Base-by-base conservation (phyloP, 1,140 invertebrate genomes). In the Cardiocondyla obscurior region DNA sequence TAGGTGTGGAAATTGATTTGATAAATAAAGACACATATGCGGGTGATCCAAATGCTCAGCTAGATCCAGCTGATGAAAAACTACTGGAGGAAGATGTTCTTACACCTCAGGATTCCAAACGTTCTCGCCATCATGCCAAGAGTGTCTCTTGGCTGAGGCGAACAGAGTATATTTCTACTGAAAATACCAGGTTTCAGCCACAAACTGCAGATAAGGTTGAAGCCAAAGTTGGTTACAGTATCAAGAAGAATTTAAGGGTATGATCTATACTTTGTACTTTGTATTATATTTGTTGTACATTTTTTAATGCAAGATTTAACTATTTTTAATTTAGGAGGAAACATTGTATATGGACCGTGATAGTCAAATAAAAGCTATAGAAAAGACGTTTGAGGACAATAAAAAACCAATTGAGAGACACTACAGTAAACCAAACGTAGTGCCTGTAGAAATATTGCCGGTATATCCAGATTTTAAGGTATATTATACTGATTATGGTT, bases 121-220 rank as follows among this genome's bases (percentile, higher is more conserved):
- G 97, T 85, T 97, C 97, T 0, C 95, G 97, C 8, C 98, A 99
- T 94, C 98, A 99, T 95, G 97, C 98, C 1, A 96, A 97, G 85
- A 98, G 96, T 92, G 98, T 99, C 2, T 99, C 98, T 2, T 99
- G 99, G 98, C 95, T 99, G 89, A 96, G 99, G 65, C 97, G 99
- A 91, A 99, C 99, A 0, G 99, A 99, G 94, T 99, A 99, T 92
- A 99, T 99, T 92, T 99, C 99, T 4, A 99, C 99, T 33, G 99
- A 99, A 95, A 98, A 99, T 91, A 99, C 99, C 36, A 95, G 99
- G 87, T 99, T 99, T 93, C 98, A 99, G 91, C 98, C 98, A 42
- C 98, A 98, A 93, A 98, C 97, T 88, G 98, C 98, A 95, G 98
- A 99, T 89, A 99, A 99, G 95, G 98, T 98, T 90, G 98, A 99